Base-by-base conservation (phyloP, 2,113 vertebrate species). In the Xenotilapia flavipinnis region DNA sequence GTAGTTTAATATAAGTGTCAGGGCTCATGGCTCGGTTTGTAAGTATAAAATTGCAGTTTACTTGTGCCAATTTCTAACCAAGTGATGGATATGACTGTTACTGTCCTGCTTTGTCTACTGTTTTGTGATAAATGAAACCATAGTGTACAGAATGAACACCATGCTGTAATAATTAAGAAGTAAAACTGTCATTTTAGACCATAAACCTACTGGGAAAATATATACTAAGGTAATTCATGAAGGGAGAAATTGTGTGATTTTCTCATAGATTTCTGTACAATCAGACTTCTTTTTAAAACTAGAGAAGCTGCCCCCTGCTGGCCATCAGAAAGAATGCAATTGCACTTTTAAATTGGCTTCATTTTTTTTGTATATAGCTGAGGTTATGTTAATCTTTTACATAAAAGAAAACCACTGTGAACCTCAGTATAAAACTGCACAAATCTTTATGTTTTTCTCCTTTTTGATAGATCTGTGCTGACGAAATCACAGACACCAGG, bases 401-500 rank as follows among this genome's bases (percentile, higher is more conserved):
- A 28, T 49, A 70, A 23, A 38, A 68, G 11, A 65, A 38, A 65
- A 21, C 19, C 11, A 38, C 0, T 38, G 62, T 38, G 1, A 68
- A 68, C 2, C n/a, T 40, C 3, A n/a, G 10, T 49, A 49, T 49
- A 68, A 42, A 54, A 68, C 28, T 10, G 9, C 26, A 5, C 3
- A 23, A 19, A 65, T 38, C 11, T 75, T 53, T 19, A 33, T 3
- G 7, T 31, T 53, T 31, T 28, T 6, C 42, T 75, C 21, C 42
- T 19, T 82, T 2, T 31, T 51, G 53, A 45, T 26, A 96, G 95
- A 95, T 96, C 55, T 86, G n/a, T 58, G 95, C 96, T 45, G 98
- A 99, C 93, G 98, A 99, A 96, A 96, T 99, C 53, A 98, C 97
- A 49, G 98, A 99, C 94, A 99, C 97, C 86, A 96, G 98, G 87